phyloP scores from a whole-genome alignment of 2,113 vertebrate species.

The Zosterops pallidus region DNA sequence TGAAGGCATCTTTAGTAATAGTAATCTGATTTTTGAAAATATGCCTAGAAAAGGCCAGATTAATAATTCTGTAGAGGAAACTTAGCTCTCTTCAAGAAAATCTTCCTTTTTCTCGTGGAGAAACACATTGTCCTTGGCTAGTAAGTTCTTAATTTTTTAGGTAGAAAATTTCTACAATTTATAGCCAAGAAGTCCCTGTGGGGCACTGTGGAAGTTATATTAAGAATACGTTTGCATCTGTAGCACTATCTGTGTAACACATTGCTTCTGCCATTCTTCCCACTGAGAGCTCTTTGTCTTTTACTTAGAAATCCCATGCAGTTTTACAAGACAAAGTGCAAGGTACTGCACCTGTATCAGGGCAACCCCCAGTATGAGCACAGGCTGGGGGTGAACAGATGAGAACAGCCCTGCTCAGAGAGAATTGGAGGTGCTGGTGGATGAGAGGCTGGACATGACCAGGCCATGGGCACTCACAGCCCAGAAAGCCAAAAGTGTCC shows the following conservation, averaged over 20 bases:
- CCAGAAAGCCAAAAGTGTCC: accelerated
- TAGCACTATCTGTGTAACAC: accelerated
- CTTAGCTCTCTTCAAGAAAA: not conserved
- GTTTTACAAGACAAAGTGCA: not conserved
- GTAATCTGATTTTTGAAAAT: not conserved
- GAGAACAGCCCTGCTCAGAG: not conserved
- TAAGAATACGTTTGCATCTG: not conserved
- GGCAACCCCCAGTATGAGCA: not conserved
- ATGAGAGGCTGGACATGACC: not conserved
- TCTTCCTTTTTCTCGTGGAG: not conserved
- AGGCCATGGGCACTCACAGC: accelerated
- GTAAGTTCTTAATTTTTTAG: not conserved
- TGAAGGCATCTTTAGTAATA: not conserved
- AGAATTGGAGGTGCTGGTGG: accelerated
- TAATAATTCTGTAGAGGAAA: not conserved
- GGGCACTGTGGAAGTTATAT: not conserved
- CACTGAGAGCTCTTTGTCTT: not conserved
- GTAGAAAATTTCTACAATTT: not conserved
- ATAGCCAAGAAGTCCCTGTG: not conserved
- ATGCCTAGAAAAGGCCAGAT: not conserved
- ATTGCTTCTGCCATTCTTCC: not conserved
- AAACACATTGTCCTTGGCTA: not conserved
- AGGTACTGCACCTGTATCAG: not conserved
- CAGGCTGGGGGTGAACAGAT: not conserved
- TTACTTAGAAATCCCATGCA: not conserved